A percentile compares a stretch with the other conserved stretches of the same genome.
Evolutionary conservation across 2,113 vertebrate species (phyloP).

Genomic region (Solenodon paradoxus): DNA sequence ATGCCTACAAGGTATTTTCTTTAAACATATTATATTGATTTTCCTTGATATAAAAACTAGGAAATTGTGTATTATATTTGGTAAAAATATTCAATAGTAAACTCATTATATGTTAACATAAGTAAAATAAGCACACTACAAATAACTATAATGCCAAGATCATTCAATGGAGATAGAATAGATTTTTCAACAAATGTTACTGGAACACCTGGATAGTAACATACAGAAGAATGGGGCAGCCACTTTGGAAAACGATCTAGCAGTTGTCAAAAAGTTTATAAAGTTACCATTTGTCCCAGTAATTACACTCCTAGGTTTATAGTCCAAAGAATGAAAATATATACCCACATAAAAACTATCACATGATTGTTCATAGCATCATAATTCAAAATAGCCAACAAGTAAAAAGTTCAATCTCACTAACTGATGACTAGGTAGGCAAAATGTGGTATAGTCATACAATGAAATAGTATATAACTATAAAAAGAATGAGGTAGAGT

Average conservation of each 20-base stretch:
- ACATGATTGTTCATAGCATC: neutral
- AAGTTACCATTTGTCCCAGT: neutral
- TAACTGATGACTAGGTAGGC: neutral
- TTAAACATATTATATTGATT: neutral
- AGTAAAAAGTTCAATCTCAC: neutral
- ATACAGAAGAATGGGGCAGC: no score
- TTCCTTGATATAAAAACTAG: neutral
- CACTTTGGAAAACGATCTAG: no score
- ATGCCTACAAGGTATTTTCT: neutral
- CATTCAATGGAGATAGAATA: neutral
- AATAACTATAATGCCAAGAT: neutral
- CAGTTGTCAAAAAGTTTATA: neutral
- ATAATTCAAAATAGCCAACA: neutral
- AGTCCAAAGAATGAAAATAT: neutral
- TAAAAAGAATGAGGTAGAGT: neutral
- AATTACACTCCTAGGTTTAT: neutral
- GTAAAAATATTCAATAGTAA: neutral
- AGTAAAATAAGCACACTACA: neutral
- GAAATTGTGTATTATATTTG: neutral
- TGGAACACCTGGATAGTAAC: no score
- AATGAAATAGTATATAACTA: neutral
- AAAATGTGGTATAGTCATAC: neutral
- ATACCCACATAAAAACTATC: neutral
- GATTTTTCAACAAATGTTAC: neutral
- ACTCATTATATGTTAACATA: neutral